Evolutionary conservation across 2,888 invertebrate species (phyloP), one percentile per base, ranked within the genome.

Genomic region (Tineola bisselliella): DNA sequence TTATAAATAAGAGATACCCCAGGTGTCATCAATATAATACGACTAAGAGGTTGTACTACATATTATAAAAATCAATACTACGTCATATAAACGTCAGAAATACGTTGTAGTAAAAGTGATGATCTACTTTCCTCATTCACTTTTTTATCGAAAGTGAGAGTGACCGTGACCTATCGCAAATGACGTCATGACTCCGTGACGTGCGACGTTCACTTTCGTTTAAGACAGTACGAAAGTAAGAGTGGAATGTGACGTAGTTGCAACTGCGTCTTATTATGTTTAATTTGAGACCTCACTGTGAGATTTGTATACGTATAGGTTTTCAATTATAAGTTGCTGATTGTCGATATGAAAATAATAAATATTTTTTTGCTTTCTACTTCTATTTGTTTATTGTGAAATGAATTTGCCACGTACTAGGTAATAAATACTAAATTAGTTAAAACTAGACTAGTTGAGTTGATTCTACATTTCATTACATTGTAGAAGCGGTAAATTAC

Each of bases 121-220:
- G 15, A 48, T 18, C 18, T 48, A 48, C 48, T 18, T 18, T 48
- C 18, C n/a, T 18, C 15, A 18, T 18, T 13, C 8, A 44, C n/a
- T 44, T 44, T 44, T 44, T 48, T 8, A 48, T 10, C 11, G 48
- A 48, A 48, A 48, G 48, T 13, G 15, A 15, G 18, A 48, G 48
- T 48, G 48, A 48, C 18, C 48, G 18, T 48, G 48, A 48, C 48
- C 48, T 48, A 48, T 15, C 48, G n/a, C 48, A 48, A 48, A 8
- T 48, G 48, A 48, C 48, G 48, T 18, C 15, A 18, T 11, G n/a
- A 5, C n/a, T 13, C 8, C 44, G n/a, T 48, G 48, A 48, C 15
- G 48, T 48, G 13, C 10, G 13, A 18, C 18, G 48, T n/a, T 38
- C 38, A 38, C 48, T 48, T 48, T 48, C 10, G 48, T 18, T 48